phyloP scores from a whole-genome alignment of 2,113 vertebrate genomes.

The Paraplagusia blochii region DNA sequence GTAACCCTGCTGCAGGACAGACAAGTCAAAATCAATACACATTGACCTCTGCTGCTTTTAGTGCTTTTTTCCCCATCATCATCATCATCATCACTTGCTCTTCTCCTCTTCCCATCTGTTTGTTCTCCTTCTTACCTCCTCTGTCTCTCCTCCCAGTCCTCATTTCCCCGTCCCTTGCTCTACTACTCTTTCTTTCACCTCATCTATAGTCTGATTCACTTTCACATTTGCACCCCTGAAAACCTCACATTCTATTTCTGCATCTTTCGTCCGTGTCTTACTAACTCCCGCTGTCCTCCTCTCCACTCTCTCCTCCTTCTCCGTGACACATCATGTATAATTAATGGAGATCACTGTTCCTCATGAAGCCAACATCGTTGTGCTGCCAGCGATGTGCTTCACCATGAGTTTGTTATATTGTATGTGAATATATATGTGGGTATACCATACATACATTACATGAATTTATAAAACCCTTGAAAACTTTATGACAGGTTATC shows the following conservation, averaged over 20 bases:
- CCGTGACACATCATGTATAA: conserved; percentile 69
- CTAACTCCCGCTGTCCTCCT: background rate
- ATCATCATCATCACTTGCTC: conserved; percentile 1
- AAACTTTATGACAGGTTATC: conserved; percentile 10
- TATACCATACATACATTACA: too few species aligned
- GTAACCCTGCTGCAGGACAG: conserved; percentile 38
- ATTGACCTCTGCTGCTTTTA: conserved; percentile 41
- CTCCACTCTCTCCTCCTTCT: conserved; percentile 27
- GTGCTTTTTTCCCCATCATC: conserved; percentile 12
- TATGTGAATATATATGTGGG: conserved; percentile 8
- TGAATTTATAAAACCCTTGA: conserved; percentile 21
- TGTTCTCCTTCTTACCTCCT: conserved; percentile 5
- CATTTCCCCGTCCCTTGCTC: conserved; percentile 3
- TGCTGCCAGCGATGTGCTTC: conserved; percentile 51
- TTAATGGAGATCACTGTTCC: conserved; percentile 67
- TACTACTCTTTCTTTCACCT: conserved; percentile 10
- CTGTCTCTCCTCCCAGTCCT: conserved; percentile 2
- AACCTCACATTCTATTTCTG: conserved; percentile 42
- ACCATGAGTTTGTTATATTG: conserved; percentile 7
- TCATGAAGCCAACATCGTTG: conserved; percentile 61
- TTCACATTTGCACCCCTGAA: conserved; percentile 20
- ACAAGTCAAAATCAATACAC: conserved; percentile 42
- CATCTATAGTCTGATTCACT: conserved; percentile 34
- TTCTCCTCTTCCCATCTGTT: conserved; percentile 7
- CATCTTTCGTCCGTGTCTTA: conserved; percentile 22